phyloP scores from a whole-genome alignment of 1,140 invertebrate genomes.

The Drosophila nigromelanica region DNA sequence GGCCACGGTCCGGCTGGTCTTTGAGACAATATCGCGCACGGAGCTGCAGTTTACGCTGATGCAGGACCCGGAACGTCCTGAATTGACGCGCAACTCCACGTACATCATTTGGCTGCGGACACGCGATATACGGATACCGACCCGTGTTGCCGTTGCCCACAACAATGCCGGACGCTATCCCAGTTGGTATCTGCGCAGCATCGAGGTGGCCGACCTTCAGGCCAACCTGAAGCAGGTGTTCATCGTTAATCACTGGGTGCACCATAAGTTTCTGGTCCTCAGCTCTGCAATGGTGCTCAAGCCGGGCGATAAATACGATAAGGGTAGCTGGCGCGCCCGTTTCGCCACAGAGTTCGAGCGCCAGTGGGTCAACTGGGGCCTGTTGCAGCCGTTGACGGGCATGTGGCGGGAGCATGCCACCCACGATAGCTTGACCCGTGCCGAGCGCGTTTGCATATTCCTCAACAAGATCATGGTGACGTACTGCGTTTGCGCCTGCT shows the following conservation, averaged over 20 bases:
- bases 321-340: conserved; percentile 10
- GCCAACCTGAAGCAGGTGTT: conserved; percentile 43
- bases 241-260: conserved; percentile 34
- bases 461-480: conserved; percentile 23
- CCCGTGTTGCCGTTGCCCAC: conserved; percentile 36
- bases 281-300: conserved; percentile 23
- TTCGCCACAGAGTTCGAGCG: conserved; percentile 27
- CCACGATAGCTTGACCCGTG: conserved; percentile 29
- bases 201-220: conserved; percentile 51
- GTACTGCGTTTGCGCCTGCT: conserved; percentile 4
- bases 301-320: neutral
- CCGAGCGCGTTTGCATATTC: conserved; percentile 45
- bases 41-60: conserved; percentile 22
- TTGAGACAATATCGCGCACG: conserved; percentile 1
- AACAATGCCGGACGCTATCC: conserved; percentile 54
- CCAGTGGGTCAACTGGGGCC: conserved; percentile 48
- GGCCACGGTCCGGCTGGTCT: conserved; percentile 28
- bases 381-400: conserved; percentile 54
- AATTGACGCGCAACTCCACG: conserved; percentile 32
- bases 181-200: conserved; percentile 43
- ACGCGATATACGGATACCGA: conserved; percentile 53
- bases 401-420: conserved; percentile 36
- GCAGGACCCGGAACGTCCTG: conserved; percentile 45
- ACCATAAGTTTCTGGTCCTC: conserved; percentile 8
- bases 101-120: conserved; percentile 45